These are phyloP conservation scores for Gephyroberyx darwinii DNA, from an alignment of 2,797 vertebrate genomes.

Conservation along the genomic window DNA sequence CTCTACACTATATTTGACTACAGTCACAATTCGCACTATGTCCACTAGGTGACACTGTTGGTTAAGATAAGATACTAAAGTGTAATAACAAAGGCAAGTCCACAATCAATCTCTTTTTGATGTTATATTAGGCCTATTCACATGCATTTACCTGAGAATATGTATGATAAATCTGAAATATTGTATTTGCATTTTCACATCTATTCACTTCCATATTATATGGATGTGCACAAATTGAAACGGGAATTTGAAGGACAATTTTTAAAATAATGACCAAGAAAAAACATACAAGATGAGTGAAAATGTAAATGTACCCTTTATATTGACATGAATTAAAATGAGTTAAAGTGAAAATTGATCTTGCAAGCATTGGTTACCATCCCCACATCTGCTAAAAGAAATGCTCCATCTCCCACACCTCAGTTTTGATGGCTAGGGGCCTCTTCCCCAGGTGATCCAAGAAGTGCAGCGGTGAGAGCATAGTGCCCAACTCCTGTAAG, in stretches of 20 bases:
- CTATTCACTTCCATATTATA: neutral
- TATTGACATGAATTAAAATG: neutral
- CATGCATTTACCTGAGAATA: neutral
- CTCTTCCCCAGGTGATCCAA: conserved; percentile 92
- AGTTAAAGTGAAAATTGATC: neutral
- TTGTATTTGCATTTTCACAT: neutral
- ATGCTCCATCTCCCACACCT: conserved; percentile 80
- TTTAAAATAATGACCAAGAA: neutral
- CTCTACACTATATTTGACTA: neutral
- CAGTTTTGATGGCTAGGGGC: conserved; percentile 89
- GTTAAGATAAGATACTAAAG: conserved; percentile 20
- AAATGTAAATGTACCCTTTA: neutral
- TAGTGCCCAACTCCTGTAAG: conserved; percentile 91
- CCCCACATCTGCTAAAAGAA: neutral
- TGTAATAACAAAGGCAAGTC: conserved; percentile 3
- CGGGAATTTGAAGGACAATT: neutral
- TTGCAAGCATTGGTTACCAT: neutral
- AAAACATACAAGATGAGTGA: conserved; percentile 1
- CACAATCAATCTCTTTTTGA: neutral
- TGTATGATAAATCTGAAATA: neutral
- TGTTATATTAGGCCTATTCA: neutral
- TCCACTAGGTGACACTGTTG: conserved; percentile 71
- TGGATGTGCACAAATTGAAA: neutral
- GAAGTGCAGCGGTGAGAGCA: conserved; percentile 93
- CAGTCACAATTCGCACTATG: conserved; percentile 7